phyloP scores from a whole-genome alignment of 2,888 invertebrate genomes.

The Drosophila vallismaia region DNA sequence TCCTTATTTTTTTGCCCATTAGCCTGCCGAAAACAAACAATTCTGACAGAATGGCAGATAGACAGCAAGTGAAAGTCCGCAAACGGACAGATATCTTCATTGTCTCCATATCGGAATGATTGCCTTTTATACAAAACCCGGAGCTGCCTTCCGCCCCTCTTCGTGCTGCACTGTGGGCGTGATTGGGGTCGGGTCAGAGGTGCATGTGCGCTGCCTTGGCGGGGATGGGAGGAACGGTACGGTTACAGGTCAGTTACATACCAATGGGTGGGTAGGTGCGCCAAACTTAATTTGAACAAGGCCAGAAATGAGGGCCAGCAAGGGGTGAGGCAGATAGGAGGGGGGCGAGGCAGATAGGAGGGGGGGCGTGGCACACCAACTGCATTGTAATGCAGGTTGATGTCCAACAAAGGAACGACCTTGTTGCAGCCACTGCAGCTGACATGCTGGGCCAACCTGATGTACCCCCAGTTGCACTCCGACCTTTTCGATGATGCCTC shows the following conservation, averaged over 20 bases:
- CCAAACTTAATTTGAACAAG: slow-evolving; percentile 22
- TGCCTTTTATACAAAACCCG: not conserved
- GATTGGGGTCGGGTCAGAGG: slow-evolving; percentile 22
- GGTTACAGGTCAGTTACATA: slow-evolving; percentile 19
- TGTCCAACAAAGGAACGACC: slow-evolving; percentile 25
- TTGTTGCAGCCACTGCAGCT: slow-evolving; percentile 26
- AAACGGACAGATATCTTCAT: slow-evolving; percentile 22
- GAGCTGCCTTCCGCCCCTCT: not conserved
- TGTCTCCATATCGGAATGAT: slow-evolving; percentile 3
- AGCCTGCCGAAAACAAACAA: slow-evolving; percentile 29
- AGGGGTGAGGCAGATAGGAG: not conserved
- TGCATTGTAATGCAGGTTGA: slow-evolving; percentile 36
- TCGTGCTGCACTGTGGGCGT: slow-evolving; percentile 35
- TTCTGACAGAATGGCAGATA: slow-evolving; percentile 9
- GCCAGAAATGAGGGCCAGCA: not conserved
- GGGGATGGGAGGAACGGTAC: too few relatives aligned
- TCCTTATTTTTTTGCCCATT: not conserved
- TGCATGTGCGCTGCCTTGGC: slow-evolving; percentile 18
- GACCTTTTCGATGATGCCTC: not conserved
- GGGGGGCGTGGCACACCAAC: slow-evolving; percentile 5
- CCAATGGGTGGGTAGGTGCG: slow-evolving; percentile 25
- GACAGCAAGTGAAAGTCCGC: slow-evolving; percentile 8
- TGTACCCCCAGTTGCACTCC: not conserved
- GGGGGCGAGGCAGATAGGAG: not conserved
- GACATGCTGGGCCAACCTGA: slow-evolving; percentile 32